Evolutionary conservation across 2,888 invertebrate species (phyloP), one percentile per base, ranked within the genome.

Genomic region (Tridacna gigas): DNA sequence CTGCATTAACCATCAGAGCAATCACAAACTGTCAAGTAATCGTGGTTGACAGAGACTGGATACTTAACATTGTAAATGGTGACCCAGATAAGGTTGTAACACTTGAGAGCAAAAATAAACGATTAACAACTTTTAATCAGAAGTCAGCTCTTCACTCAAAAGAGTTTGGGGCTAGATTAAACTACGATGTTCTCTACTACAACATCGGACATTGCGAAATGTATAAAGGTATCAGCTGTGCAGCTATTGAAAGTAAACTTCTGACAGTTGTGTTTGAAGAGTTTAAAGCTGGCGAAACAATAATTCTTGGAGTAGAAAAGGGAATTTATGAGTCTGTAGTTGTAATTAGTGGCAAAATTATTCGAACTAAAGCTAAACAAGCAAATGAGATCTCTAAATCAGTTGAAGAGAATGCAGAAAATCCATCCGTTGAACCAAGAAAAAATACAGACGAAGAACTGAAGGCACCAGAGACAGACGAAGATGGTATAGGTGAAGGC

Each of bases 21-120:
- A 15, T 71, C 7, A 48, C 60, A 9, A 47, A 74, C 45, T 79
- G 78, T 66, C 82, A 80, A 65, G 67, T 86, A 7, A 80, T 86
- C 18, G 71, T 74, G 0, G 22, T 86, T 0, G 48, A 73, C 1
- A 74, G 60, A 60, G 67, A 63, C 28, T 63, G 48, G 56, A 65
- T 81, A 3, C 26, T 48, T 18, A 25, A 37, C 3, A 48, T 79
- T 26, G 60, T 71, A n/a, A 66, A 79, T 9, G 48, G 66, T 5
- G 66, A 51, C 22, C 66, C 69, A 37, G 37, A 25, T 12, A 56
- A 56, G 18, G 13, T 3, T 18, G 12, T 26, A 37, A 11, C 25
- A 4, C 7, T 51, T 15, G 47, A 48, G 22, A 51, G 22, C 20
- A 47, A 47, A 18, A 28, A 15, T 12, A 71, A 47, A 25, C 0